Evolutionary conservation across 2,797 vertebrate species (phyloP).

Genomic region (Mormyrops boulengeri): DNA sequence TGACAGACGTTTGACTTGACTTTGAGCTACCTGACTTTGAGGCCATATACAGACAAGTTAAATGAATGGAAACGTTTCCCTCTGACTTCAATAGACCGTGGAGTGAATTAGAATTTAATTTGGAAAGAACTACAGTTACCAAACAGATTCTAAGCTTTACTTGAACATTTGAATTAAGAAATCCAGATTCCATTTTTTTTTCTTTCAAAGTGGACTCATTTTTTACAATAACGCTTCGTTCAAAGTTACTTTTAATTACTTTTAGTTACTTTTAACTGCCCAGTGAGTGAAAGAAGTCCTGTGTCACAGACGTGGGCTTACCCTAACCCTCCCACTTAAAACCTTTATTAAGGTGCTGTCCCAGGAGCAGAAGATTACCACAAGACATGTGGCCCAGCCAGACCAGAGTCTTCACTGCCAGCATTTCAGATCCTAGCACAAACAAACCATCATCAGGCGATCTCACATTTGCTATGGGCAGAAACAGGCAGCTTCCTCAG

Average conservation of each 20-base stretch:
- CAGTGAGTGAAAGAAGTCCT: conserved; percentile 34
- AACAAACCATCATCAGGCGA: conserved; percentile 27
- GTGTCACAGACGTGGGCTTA: background rate
- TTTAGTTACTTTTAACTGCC: background rate
- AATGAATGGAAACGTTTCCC: background rate
- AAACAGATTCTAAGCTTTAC: background rate
- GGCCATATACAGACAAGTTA: background rate
- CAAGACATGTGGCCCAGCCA: conserved; percentile 21
- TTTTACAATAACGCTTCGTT: background rate
- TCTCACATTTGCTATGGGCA: conserved; percentile 45
- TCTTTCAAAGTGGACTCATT: background rate
- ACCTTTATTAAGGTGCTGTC: conserved; percentile 24
- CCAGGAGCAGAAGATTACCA: conserved; percentile 10
- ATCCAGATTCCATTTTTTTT: background rate
- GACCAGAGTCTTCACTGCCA: conserved; percentile 3
- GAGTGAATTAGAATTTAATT: background rate
- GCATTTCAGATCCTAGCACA: background rate
- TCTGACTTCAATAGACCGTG: background rate
- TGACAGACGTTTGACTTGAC: conserved; percentile 25
- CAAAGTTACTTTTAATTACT: background rate
- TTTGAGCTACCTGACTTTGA: background rate
- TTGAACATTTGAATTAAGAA: background rate
- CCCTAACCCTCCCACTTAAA: background rate
- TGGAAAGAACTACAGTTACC: background rate
- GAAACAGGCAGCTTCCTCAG: conserved; percentile 20